phyloP scores from a whole-genome alignment of 2,888 invertebrate species.

The Phlogophora meticulosa region DNA sequence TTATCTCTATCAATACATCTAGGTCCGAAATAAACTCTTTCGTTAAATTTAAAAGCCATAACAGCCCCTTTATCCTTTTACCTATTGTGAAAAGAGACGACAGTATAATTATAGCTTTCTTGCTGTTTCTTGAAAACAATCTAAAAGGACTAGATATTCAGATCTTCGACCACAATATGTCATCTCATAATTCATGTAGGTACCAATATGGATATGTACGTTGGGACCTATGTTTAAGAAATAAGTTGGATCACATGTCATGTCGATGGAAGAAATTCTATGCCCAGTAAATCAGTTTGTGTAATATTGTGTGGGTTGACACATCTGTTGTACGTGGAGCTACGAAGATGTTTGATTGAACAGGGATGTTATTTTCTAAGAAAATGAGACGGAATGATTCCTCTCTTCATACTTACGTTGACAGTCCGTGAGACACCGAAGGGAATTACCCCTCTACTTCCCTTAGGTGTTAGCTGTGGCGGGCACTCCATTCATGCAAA shows the following conservation, averaged over 20 bases:
- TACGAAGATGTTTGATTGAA: slow-evolving; percentile 41
- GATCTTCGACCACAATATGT: slow-evolving; percentile 13
- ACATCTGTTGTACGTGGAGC: slow-evolving; percentile 40
- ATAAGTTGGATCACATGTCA: slow-evolving; percentile 52
- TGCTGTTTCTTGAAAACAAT: not conserved
- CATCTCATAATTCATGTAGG: slow-evolving; percentile 22
- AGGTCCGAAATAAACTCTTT: too few species aligned
- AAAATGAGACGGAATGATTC: too few species aligned
- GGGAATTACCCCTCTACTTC: too few species aligned
- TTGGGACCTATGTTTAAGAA: slow-evolving; percentile 4
- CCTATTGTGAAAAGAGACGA: not conserved
- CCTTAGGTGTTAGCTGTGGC: too few species aligned
- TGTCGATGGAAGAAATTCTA: slow-evolving; percentile 68
- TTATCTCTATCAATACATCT: too few species aligned
- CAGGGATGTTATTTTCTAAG: not conserved
- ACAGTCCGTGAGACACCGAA: too few species aligned
- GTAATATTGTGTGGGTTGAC: slow-evolving; percentile 60
- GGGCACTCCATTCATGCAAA: too few species aligned
- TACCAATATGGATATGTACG: not conserved
- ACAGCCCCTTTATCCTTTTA: not conserved
- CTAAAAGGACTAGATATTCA: not conserved
- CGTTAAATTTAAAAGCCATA: too few species aligned
- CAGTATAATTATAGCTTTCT: not conserved
- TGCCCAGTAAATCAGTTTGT: slow-evolving; percentile 67
- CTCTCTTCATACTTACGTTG: too few species aligned